Evolutionary conservation across 2,113 vertebrate genomes (phyloP), one percentile per base, ranked within the genome.

Genomic region (Corythornis madagascariensis): DNA sequence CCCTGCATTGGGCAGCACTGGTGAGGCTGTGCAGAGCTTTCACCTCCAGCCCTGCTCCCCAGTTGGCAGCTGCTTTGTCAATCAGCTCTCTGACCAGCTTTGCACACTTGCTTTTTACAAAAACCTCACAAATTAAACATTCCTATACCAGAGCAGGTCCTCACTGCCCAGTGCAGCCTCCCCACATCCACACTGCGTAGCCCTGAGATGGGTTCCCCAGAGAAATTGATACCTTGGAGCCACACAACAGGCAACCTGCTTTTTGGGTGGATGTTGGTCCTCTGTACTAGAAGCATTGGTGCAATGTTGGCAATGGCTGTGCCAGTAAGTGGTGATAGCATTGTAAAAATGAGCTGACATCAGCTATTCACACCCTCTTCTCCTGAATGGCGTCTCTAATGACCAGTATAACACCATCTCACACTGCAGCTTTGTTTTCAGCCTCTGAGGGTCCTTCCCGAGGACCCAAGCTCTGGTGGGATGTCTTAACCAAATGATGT

Each of bases 141-240:
- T 48, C 38, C 59, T 31, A 19, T 38, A 11, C 16, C 43, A 0
- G 47, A 25, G 29, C 4, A 60, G 1, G 11, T 5, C 38, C 70
- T 33, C 1, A 1, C 9, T n/a, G 45, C 69, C 45, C 35, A 31
- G 63, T 3, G 1, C 45, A 16, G 22, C 55, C 18, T 40, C n/a
- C 33, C 77, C 4, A 3, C 0, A 3, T 11, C 21, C 19, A 2
- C 4, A 1, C 45, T 43, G 74, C 33, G n/a, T 3, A 22, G 33
- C 40, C 26, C 42, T 0, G 21, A 73, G 47, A 16, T 0, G 3
- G 67, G 40, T 14, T 18, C 66, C n/a, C 42, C 10, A 2, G 43
- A 71, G 53, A 20, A 38, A 45, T 0, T 33, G 6, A 50, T 28
- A 22, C 45, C 60, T 50, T 3, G 1, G n/a, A 78, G 29, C n/a